Evolutionary conservation across 2,113 vertebrate genomes (phyloP), one percentile per base, ranked within the genome.

Genomic region (Mobula birostris): DNA sequence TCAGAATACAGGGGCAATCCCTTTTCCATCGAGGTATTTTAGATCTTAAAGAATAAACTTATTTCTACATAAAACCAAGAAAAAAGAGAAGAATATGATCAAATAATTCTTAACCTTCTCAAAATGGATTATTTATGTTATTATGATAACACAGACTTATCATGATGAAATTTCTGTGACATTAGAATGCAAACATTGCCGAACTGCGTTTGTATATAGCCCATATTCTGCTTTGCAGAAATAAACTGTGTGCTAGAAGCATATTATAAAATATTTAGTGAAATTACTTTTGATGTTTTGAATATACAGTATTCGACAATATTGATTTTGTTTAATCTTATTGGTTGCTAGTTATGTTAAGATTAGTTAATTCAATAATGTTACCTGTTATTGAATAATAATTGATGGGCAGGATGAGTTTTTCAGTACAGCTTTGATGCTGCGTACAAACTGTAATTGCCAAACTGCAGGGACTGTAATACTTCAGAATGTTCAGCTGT

Each of bases 201-300:
- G 74, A 74, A 56, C 21, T 72, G 27, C 17, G 5, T 66, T 93
- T 72, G 68, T 40, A 74, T 24, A 56, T 9, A 27, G 68, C 40
- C 5, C 36, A 40, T 74, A 48, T 74, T 29, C 24, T 74, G 14
- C 40, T 48, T 48, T 56, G 2, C 36, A 74, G 70, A 74, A 56
- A 93, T 2, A 74, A 74, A 0, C 88, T 21, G 4, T 70, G 66
- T 12, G 11, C 72, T 2, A 93, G 8, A 48, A 92, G n/a, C 15
- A 24, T 92, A 7, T 93, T 74, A 7, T 40, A 24, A 27, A 48
- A 40, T 32, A 76, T 29, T 27, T 27, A 93, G 48, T 74, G 27
- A 93, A 56, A 93, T 72, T 27, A 74, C 74, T 93, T 92, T 12
- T 93, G 91, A 93, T 93, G 91, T 56, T 76, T 29, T 15, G 91